Conservation (phyloP, 1,140 invertebrate species). For the Carposina sasakii region DNA sequence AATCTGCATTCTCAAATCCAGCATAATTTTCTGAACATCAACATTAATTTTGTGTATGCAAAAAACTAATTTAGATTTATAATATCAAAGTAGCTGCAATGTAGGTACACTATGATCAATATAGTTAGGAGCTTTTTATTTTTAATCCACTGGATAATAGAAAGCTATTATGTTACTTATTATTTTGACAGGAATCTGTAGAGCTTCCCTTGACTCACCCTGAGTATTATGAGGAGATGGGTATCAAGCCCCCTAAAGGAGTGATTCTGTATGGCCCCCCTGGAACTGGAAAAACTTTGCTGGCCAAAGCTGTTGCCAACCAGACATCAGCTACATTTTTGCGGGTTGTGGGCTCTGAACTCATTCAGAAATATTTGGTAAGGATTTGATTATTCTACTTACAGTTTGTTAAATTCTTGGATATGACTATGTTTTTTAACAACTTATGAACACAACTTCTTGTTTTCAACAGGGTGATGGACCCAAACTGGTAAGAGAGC, state of each 20-base stretch:
- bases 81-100: no score
- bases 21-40: no score
- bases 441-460: no score
- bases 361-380: slow-evolving; percentile 99
- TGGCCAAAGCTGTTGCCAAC: slow-evolving; percentile 99
- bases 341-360: slow-evolving; percentile 97
- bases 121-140: no score
- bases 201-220: slow-evolving; percentile 99
- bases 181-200: slow-evolving; percentile 91
- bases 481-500: slow-evolving; percentile 97
- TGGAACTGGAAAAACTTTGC: slow-evolving; percentile 97
- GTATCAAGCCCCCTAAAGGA: slow-evolving; percentile 99
- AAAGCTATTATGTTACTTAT: slow-evolving; percentile 2
- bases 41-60: no score
- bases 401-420: no score
- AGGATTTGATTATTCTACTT: no score
- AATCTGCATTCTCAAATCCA: no score
- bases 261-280: slow-evolving; percentile 99
- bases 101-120: no score
- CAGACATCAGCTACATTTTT: slow-evolving; percentile 99
- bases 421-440: no score
- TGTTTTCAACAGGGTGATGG: slow-evolving; percentile 88
- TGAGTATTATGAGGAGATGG: slow-evolving; percentile 99
- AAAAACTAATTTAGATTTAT: no score
- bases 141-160: no score